Conservation (phyloP, 2,888 invertebrate species). For the Patella depressa region DNA sequence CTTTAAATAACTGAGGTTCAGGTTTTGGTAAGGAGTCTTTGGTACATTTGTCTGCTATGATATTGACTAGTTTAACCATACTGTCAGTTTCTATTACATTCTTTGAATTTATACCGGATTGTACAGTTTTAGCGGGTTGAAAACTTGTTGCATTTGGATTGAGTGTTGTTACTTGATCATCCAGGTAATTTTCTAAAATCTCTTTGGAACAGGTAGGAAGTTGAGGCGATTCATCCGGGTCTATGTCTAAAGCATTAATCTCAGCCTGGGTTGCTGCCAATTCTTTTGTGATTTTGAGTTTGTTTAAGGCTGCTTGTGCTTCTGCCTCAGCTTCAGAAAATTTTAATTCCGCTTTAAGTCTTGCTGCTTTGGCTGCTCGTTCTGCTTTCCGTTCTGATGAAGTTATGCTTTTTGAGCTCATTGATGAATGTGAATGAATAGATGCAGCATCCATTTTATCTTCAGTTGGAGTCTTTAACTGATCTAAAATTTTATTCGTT, state of each 20-base stretch:
- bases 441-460: no score
- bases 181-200: no score
- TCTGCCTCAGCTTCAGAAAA: not conserved
- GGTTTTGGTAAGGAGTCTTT: not conserved
- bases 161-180: no score
- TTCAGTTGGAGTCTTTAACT: no score
- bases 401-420: no score
- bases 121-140: no score
- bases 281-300: not conserved
- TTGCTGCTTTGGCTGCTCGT: not conserved
- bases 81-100: not conserved
- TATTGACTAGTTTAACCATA: not conserved
- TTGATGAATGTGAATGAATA: no score
- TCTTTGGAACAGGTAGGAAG: no score
- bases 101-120: no score
- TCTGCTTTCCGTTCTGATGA: not conserved
- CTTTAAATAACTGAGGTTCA: not conserved
- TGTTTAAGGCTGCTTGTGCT: not conserved
- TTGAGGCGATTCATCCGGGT: not conserved
- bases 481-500: no score
- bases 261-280: not conserved
- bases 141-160: no score
- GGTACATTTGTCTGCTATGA: not conserved
- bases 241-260: not conserved
- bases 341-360: not conserved